Evolutionary conservation across 2,888 invertebrate genomes (phyloP).

Genomic region (Ctenicera cuprea): DNA sequence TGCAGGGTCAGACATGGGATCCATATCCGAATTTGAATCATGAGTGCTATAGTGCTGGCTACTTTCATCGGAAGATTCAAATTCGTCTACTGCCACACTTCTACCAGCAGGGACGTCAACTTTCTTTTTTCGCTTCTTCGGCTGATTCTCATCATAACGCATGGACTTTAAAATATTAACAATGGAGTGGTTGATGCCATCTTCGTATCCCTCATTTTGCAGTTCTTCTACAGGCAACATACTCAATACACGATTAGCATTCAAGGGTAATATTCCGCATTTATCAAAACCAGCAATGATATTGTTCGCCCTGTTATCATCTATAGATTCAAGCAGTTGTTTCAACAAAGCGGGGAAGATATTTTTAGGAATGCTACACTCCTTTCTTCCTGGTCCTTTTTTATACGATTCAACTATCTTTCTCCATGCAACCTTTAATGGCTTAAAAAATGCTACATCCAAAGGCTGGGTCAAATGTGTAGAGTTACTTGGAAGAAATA

Average conservation of each 20-base stretch:
- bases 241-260: not conserved
- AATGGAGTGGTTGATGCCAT: not conserved
- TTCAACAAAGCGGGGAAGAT: constrained; percentile 18
- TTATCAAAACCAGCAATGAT: constrained; percentile 44
- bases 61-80: constrained; percentile 4
- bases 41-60: constrained; percentile 29
- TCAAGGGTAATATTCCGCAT: constrained; percentile 25
- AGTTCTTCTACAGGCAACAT: not conserved
- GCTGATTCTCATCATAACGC: not conserved
- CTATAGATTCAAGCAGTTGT: not conserved
- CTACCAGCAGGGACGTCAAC: not conserved
- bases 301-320: constrained; percentile 23
- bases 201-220: not conserved
- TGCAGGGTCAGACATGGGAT: constrained; percentile 30
- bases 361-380: constrained; percentile 9
- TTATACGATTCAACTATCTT: constrained; percentile 55
- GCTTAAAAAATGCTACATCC: constrained; percentile 23
- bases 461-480: constrained; percentile 28
- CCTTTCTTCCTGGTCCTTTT: constrained; percentile 32
- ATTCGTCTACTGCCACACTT: not conserved
- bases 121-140: not conserved
- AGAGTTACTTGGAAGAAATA: constrained; percentile 24
- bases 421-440: constrained; percentile 16
- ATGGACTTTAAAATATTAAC: not conserved
- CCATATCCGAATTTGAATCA: constrained; percentile 20